Evolutionary conservation across 2,113 vertebrate species (phyloP), one percentile per base, ranked within the genome.

Genomic region (Buteo buteo): DNA sequence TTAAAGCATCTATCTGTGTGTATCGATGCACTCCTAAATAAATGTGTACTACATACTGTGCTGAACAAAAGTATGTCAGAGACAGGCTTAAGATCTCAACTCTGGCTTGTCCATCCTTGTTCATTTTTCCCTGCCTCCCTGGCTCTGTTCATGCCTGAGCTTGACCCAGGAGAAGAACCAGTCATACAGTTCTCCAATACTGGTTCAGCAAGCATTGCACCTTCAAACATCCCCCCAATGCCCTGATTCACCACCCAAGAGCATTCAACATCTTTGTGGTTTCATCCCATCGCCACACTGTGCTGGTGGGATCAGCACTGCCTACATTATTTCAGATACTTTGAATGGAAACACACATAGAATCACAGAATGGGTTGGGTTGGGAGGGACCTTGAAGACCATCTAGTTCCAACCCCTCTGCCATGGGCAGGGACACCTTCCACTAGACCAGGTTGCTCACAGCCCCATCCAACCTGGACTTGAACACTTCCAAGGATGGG

Each of bases 181-280:
- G 16, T 54, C 45, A 34, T 50, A 8, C 36, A 79, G 38, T 54
- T 6, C 50, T 69, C 44, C 19, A 47, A 42, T 10, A 22, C 5
- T 17, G 29, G 8, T 88, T 89, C 44, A 92, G 10, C 24, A 84
- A 82, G 21, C 19, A 54, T 13, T 62, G 19, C 31, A 49, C 28
- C 7, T 70, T 72, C 40, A 62, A 14, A 52, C 7, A 17, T 3
- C 7, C 10, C 28, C 6, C 5, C 24, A 61, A 0, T 11, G n/a
- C 18, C 8, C 34, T 28, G 36, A 84, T 66, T 24, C 44, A 66
- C 36, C 24, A 62, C 10, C 14, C 36, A 78, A 78, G 26, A 52
- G 26, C 13, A 57, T 24, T 57, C 49, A 57, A 47, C 18, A n/a
- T 4, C 12, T 66, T 52, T 52, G 17, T 55, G 45, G 12, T 73